Evolutionary conservation across 1,140 invertebrate species (phyloP), one percentile per base, ranked within the genome.

Genomic region (Zaprionus capensis): DNA sequence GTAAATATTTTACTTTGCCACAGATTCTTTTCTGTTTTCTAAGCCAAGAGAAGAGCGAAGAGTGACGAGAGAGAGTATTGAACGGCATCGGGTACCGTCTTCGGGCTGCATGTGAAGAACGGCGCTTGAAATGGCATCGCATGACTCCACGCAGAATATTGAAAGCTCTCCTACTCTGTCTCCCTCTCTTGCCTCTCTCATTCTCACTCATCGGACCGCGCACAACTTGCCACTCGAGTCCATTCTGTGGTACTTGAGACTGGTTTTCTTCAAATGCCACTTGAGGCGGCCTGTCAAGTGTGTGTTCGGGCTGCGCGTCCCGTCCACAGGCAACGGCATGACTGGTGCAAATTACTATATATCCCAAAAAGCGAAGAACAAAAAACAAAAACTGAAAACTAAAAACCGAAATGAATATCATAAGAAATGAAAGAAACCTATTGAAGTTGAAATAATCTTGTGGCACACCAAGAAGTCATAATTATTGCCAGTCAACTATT

Each of bases 251-350:
- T 81, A 88, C 85, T 88, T 73, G 85, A 88, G 85, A 88, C 85
- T 88, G 85, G 85, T 88, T 88, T 22, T 77, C 85, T 81, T 79
- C 88, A 90, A 91, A 82, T 85, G 86, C 85, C 85, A 85, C 85
- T 88, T 58, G 72, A 82, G 82, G 76, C 78, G 76, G 84, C 85
- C 84, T 68, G 85, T 88, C 85, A 90, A 88, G 85, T 90, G 85
- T 74, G 53, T 44, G 64, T 76, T 76, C 75, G 79, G 67, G 17
- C 20, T 5, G 20, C 11, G 17, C 20, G 58, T 31, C 53, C 78
- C 79, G 77, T 88, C 81, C 80, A 87, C 90, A 81, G 76, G 69
- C 85, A 71, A 79, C 72, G 69, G 78, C 71, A 81, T 88, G 85
- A 88, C 84, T 88, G 81, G 78, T 76, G 71, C 71, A 88, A 90